Evolutionary conservation across 2,113 vertebrate genomes (phyloP).

Genomic region (Trachemys scripta): DNA sequence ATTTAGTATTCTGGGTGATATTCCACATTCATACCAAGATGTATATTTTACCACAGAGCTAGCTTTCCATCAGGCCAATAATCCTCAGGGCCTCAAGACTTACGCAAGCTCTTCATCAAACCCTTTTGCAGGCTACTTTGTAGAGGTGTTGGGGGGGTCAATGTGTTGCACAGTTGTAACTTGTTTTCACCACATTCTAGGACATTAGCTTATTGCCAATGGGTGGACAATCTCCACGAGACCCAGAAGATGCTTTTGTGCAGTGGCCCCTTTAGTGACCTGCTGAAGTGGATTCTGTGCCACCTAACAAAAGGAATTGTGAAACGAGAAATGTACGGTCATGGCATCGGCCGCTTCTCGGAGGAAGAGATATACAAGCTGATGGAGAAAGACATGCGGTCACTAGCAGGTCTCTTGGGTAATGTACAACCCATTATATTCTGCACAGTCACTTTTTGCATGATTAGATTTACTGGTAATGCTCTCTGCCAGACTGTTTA

Average conservation of each 20-base stretch:
- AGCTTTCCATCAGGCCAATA: neutral
- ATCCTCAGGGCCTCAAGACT: rapidly evolving
- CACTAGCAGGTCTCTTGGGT: slow-evolving; percentile 94
- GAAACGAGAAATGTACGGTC: slow-evolving; percentile 96
- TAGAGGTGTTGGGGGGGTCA: neutral
- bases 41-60: neutral
- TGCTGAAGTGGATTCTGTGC: slow-evolving; percentile 93
- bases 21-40: neutral
- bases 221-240: slow-evolving; percentile 96
- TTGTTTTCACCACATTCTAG: slow-evolving; percentile 78
- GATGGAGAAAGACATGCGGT: slow-evolving; percentile 98
- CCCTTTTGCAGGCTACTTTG: rapidly evolving
- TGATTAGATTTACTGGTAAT: neutral
- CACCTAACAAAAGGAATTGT: slow-evolving; percentile 94
- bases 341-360: slow-evolving; percentile 95
- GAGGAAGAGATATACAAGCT: slow-evolving; percentile 93
- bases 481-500: neutral
- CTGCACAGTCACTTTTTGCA: neutral
- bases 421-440: slow-evolving; percentile 13
- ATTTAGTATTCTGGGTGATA: neutral
- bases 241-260: slow-evolving; percentile 93
- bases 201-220: slow-evolving; percentile 96
- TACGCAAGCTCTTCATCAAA: rapidly evolving
- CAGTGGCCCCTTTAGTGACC: slow-evolving; percentile 92
- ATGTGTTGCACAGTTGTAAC: neutral